A percentile compares a stretch with the other conserved stretches of the same genome.
Evolutionary conservation across 2,888 invertebrate species (phyloP).

Genomic region (Molanna angustata): DNA sequence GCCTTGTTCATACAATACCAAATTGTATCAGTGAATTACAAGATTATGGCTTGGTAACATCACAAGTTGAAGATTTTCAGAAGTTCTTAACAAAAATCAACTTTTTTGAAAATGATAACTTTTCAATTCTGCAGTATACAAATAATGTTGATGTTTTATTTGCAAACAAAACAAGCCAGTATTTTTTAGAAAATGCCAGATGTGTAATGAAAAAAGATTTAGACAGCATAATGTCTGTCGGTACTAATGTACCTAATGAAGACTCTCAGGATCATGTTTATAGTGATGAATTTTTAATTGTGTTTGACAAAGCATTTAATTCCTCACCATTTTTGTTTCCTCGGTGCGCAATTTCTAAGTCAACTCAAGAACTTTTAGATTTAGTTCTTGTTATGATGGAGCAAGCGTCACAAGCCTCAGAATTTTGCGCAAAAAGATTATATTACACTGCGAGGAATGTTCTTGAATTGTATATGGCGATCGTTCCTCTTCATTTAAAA

Average conservation of each 20-base stretch:
- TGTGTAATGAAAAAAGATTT: slow-evolving; percentile 77
- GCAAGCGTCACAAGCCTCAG: slow-evolving; percentile 62
- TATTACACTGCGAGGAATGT: slow-evolving; percentile 70
- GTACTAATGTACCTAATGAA: slow-evolving; percentile 40
- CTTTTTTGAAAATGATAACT: slow-evolving; percentile 56
- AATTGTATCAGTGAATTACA: slow-evolving; percentile 69
- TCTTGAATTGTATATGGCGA: slow-evolving; percentile 71
- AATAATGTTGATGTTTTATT: slow-evolving; percentile 73
- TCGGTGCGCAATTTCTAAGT: slow-evolving; percentile 60
- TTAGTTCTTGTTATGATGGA: slow-evolving; percentile 63
- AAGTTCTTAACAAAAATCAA: slow-evolving; percentile 56
- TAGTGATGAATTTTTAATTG: slow-evolving; percentile 44
- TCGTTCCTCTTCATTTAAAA: slow-evolving; percentile 78
- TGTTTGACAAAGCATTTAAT: slow-evolving; percentile 47
- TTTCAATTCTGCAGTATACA: slow-evolving; percentile 65
- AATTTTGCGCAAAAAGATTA: slow-evolving; percentile 61
- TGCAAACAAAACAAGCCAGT: slow-evolving; percentile 71
- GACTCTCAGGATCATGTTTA: slow-evolving; percentile 1
- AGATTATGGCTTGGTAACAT: slow-evolving; percentile 60
- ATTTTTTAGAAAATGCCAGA: slow-evolving; percentile 66
- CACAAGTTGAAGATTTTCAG: slow-evolving; percentile 66
- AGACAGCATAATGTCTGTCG: slow-evolving; percentile 65
- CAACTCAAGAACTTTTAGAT: slow-evolving; percentile 61
- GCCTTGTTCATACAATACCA: slow-evolving; percentile 74
- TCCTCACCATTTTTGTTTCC: slow-evolving; percentile 52